Evolutionary conservation across 2,113 vertebrate genomes (phyloP).

Genomic region (Taurulus bubalis): DNA sequence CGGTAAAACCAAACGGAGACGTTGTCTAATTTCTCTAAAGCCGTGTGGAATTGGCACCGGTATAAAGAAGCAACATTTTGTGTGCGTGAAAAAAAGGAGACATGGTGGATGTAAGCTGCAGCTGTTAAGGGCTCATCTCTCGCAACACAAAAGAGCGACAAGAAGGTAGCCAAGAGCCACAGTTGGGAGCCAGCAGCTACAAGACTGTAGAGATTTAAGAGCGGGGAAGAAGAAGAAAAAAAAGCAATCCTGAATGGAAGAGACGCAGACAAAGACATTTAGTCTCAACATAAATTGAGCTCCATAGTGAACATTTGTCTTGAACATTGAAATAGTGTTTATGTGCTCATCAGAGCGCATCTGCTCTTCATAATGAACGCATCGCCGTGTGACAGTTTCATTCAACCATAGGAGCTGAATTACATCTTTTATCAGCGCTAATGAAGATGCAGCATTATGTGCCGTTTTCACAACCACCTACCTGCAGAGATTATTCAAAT

Average conservation of each 20-base stretch:
- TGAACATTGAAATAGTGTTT: not conserved
- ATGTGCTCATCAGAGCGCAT: not conserved
- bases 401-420: not conserved
- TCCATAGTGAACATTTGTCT: slow-evolving; percentile 17
- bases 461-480: not conserved
- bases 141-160: slow-evolving; percentile 51
- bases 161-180: slow-evolving; percentile 58
- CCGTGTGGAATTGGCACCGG: slow-evolving; percentile 66
- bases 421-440: not conserved
- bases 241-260: slow-evolving; percentile 69
- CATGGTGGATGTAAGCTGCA: slow-evolving; percentile 65
- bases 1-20: slow-evolving; percentile 56
- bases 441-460: too few species aligned
- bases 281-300: slow-evolving; percentile 41
- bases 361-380: not conserved
- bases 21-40: slow-evolving; percentile 67
- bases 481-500: not conserved
- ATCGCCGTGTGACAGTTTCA: not conserved
- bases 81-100: slow-evolving; percentile 41
- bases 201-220: slow-evolving; percentile 56
- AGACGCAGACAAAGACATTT: slow-evolving; percentile 41
- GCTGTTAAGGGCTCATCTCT: slow-evolving; percentile 68
- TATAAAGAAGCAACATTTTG: slow-evolving; percentile 38
- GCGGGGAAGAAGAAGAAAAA: too few species aligned
- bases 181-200: slow-evolving; percentile 55